Conservation (phyloP, 1,140 invertebrate genomes). For the Pteromalus puparum region DNA sequence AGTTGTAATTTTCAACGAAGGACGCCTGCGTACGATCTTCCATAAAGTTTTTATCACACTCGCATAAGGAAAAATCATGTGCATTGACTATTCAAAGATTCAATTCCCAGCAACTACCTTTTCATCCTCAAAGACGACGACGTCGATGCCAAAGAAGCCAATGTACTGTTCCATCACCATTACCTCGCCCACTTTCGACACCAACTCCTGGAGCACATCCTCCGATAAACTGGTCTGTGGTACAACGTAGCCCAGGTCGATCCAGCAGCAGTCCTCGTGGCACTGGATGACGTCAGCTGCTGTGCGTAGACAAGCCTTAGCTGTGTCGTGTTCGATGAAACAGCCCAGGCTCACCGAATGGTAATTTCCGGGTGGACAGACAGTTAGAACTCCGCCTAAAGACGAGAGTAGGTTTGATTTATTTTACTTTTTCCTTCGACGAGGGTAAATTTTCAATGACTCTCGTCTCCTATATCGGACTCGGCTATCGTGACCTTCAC, state of each 20-base stretch:
- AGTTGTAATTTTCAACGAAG: too few relatives aligned
- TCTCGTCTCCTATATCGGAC: neutral
- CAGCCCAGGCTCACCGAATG: conserved; percentile 54
- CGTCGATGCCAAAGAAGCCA: conserved; percentile 56
- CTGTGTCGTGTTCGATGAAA: conserved; percentile 58
- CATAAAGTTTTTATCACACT: neutral
- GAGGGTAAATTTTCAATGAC: neutral
- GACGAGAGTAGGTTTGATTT: neutral
- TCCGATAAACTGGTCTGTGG: conserved; percentile 47
- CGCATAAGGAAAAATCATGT: neutral
- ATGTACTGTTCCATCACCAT: conserved; percentile 52
- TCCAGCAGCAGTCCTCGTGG: conserved; percentile 30
- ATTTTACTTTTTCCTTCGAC: neutral
- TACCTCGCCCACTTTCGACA: conserved; percentile 14
- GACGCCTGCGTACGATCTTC: too few relatives aligned
- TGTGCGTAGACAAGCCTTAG: conserved; percentile 35
- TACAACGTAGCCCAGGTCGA: conserved; percentile 53
- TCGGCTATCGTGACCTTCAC: conserved; percentile 22
- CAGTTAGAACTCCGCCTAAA: conserved; percentile 55
- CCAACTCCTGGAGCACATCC: conserved; percentile 38
- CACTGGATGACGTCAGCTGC: conserved; percentile 54
- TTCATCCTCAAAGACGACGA: conserved; percentile 47
- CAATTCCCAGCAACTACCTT: neutral
- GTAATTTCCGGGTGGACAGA: conserved; percentile 38
- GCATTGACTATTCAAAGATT: neutral